Evolutionary conservation across 2,888 invertebrate genomes (phyloP).

Genomic region (Drosophila demipolita): DNA sequence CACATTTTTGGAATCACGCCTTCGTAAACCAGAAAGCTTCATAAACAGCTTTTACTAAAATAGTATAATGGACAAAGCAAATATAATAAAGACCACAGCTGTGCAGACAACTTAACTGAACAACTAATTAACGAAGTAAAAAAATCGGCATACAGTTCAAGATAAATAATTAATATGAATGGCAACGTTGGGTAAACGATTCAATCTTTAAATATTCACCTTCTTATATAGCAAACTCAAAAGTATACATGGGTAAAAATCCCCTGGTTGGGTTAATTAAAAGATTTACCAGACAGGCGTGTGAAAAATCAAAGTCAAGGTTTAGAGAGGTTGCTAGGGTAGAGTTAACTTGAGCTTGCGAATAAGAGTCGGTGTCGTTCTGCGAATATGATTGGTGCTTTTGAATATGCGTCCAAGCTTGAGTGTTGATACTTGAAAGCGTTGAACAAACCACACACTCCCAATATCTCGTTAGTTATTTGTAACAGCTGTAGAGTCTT

Average conservation of each 20-base stretch:
- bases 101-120: conserved; percentile 24
- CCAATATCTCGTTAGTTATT: conserved; percentile 14
- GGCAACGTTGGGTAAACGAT: conserved; percentile 6
- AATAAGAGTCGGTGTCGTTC: conserved; percentile 26
- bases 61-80: conserved; percentile 44
- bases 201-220: conserved; percentile 4
- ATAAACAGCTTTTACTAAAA: conserved; percentile 56
- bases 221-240: background rate
- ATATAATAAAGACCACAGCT: conserved; percentile 34
- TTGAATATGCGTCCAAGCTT: conserved; percentile 1
- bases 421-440: conserved; percentile 8
- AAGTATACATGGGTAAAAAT: conserved; percentile 1
- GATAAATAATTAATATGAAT: background rate
- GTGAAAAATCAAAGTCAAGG: conserved; percentile 63
- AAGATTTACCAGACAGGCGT: conserved; percentile 17
- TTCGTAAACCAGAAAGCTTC: conserved; percentile 31
- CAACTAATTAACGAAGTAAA: conserved; percentile 24
- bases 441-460: conserved; percentile 28
- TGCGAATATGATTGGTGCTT: conserved; percentile 30
- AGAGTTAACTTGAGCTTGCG: conserved; percentile 23
- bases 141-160: background rate
- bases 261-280: conserved; percentile 25
- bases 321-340: conserved; percentile 20
- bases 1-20: background rate
- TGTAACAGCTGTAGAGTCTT: conserved; percentile 22